These are phyloP conservation scores for Bambusicola thoracicus DNA, from an alignment of 2,113 vertebrate species.

Conservation along the genomic window DNA sequence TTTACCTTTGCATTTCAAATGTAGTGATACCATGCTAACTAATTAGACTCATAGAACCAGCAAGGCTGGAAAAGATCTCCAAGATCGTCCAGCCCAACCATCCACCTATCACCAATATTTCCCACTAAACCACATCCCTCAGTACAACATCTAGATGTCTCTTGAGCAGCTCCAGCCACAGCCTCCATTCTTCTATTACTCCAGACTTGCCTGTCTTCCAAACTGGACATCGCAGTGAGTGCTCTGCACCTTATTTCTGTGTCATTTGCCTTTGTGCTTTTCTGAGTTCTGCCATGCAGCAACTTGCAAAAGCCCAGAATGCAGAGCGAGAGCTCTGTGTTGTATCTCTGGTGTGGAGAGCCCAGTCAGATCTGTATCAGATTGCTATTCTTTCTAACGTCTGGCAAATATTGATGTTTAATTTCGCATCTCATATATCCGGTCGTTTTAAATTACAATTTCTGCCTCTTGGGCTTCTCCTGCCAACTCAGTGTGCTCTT, in stretches of 20 bases:
- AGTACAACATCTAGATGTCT: no score
- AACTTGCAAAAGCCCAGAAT: not conserved
- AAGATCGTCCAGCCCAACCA: no score
- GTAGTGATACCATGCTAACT: not conserved
- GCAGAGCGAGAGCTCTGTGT: not conserved
- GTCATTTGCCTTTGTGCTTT: not conserved
- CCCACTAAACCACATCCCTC: no score
- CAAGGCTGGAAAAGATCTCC: no score
- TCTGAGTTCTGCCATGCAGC: not conserved
- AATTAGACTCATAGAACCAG: no score
- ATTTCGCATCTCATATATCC: constrained; percentile 15
- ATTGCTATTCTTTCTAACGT: not conserved
- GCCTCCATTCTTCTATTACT: not conserved
- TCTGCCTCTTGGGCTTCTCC: constrained; percentile 43
- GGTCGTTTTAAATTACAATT: constrained; percentile 44
- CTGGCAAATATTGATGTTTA: constrained; percentile 63
- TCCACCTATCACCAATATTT: no score
- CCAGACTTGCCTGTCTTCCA: not conserved
- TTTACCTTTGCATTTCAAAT: not conserved
- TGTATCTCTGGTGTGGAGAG: not conserved
- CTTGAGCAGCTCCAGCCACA: no score
- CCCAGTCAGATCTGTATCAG: constrained; percentile 1
- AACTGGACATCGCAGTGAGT: not conserved
- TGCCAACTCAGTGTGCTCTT: constrained; percentile 46
- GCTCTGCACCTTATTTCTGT: not conserved